These are phyloP conservation scores for Sylvietta virens DNA, from an alignment of 2,113 vertebrate species.

Conservation along the genomic window DNA sequence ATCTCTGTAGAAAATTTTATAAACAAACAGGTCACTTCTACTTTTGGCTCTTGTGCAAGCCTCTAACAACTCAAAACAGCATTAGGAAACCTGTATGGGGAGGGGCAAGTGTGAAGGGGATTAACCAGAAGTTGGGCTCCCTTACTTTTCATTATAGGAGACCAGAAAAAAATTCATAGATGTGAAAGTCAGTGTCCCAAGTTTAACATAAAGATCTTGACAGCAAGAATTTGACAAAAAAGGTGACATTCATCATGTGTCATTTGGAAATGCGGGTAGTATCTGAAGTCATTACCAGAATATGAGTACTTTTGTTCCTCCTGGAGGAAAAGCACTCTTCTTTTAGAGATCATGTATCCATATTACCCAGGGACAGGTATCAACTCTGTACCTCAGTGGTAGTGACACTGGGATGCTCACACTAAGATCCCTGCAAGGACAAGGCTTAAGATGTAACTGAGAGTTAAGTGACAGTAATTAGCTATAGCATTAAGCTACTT, in stretches of 20 bases:
- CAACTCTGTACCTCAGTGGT: not conserved
- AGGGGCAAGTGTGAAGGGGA: not conserved
- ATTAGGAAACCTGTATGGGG: fast-evolving
- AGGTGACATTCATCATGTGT: not conserved
- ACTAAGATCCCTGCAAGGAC: not conserved
- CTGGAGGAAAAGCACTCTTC: not conserved
- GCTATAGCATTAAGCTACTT: not conserved
- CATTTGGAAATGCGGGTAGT: not conserved
- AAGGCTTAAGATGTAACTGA: not conserved
- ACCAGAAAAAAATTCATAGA: not conserved
- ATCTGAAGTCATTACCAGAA: not conserved
- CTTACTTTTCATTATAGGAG: not conserved
- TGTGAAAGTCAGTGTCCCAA: not conserved
- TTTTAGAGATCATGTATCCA: not conserved
- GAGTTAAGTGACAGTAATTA: not conserved
- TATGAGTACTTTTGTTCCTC: not conserved
- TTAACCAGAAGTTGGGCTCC: not conserved
- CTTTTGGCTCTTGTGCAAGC: not conserved
- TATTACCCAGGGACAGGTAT: not conserved
- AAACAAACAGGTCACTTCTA: not conserved
- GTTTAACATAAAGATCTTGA: not conserved
- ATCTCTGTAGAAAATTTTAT: not conserved
- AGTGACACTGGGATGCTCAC: not conserved
- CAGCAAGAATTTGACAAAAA: not conserved
- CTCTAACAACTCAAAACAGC: not conserved